Percentiles rank a stretch among this genome's conserved stretches.
Conservation (phyloP, 2,113 vertebrate species). For the Pan paniscus region DNA sequence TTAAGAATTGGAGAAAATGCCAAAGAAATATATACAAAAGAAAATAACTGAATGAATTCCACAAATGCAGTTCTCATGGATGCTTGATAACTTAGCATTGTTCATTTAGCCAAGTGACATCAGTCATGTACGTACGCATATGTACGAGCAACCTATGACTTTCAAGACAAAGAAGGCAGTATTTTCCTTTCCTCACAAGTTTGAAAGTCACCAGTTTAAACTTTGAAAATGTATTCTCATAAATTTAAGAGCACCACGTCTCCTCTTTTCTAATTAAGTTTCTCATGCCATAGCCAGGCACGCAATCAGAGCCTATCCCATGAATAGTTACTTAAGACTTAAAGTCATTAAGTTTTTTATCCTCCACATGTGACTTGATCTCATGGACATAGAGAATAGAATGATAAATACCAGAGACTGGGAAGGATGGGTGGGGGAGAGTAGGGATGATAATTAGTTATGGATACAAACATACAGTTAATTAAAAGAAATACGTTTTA, state of each 20-base stretch:
- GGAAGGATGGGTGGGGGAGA: neutral
- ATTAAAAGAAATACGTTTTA: neutral
- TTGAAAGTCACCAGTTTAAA: constrained; percentile 71
- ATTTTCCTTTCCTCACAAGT: constrained; percentile 72
- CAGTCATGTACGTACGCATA: constrained; percentile 30
- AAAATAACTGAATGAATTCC: constrained; percentile 16
- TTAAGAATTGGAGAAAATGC: neutral
- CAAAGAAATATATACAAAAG: neutral
- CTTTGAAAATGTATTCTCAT: constrained; percentile 38
- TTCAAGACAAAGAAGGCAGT: constrained; percentile 66
- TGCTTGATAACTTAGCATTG: constrained; percentile 54
- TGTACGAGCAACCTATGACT: constrained; percentile 71
- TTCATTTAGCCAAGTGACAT: constrained; percentile 73
- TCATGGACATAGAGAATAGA: neutral
- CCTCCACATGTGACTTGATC: neutral
- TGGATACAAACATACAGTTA: neutral
- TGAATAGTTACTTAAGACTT: neutral
- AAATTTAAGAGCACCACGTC: neutral
- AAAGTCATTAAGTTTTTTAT: neutral
- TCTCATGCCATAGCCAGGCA: neutral
- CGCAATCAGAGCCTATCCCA: neutral
- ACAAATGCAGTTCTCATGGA: constrained; percentile 62
- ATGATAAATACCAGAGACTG: neutral
- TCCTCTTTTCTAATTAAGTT: constrained; percentile 56
- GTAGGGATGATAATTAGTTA: neutral